Evolutionary conservation across 2,797 vertebrate genomes (phyloP), one percentile per base, ranked within the genome.

Genomic region (Vultur gryphus): DNA sequence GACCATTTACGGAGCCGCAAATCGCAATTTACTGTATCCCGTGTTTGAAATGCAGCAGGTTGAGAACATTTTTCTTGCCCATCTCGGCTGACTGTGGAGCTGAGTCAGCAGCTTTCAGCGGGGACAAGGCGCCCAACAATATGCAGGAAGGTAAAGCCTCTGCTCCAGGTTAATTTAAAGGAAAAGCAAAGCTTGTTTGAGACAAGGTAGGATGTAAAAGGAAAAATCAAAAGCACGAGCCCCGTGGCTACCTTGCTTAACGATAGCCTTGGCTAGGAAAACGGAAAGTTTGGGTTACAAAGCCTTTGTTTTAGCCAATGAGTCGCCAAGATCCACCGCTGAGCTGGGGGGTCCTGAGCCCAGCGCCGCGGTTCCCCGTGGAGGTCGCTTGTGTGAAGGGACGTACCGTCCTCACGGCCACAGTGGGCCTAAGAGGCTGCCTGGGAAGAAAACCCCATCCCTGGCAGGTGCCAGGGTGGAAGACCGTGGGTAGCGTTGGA

Each of bases 401-500:
- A 41, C 0, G 8, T 14, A 6, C 41, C 9, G 1, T 5, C n/a
- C 46, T 16, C 13, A 1, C 2, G 1, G 52, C 41, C 48, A 17
- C 0, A 0, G 31, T 3, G 31, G 39, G 37, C 25, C 2, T 5
- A 7, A 69, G 46, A 21, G 59, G 54, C 64, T 72, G 80, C 19
- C 44, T n/a, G n/a, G 44, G 76, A 26, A 43, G 28, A 28, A 48
- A 48, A 58, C 3, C 19, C 39, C 43, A 13, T 4, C 61, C 49
- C 41, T 15, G 49, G 58, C 48, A 44, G 31, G 31, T 33, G 48
- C n/a, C 6, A 2, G 59, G 35, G 7, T 6, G 25, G 33, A 23
- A 24, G 19, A 39, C 3, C 0, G 0, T 1, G 13, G 8, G 19
- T 17, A 35, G 43, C 39, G 3, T 1, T 35, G 39, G 55, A 76